Evolutionary conservation across 92 coral and sea anemone species (phyloP).

Genomic region (Zoanthus gigantus): DNA sequence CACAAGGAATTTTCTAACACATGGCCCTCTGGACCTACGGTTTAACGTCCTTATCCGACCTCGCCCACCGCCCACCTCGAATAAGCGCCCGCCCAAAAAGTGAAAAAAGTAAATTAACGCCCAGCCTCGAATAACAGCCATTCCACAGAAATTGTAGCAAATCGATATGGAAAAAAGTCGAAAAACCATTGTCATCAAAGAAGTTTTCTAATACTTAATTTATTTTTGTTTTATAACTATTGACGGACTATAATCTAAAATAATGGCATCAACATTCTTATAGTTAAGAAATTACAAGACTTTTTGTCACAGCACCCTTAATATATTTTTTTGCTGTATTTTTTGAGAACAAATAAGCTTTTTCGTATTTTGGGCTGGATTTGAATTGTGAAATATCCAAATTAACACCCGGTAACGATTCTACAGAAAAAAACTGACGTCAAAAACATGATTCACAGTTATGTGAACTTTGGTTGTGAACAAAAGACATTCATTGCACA

Average conservation of each 20-base stretch:
- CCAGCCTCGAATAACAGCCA: background rate
- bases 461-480: conserved; percentile 2
- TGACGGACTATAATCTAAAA: conserved; percentile 14
- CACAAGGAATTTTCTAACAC: too few relatives aligned
- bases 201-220: background rate
- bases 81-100: too few relatives aligned
- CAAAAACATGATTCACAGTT: conserved; percentile 15
- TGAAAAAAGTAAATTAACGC: too few relatives aligned
- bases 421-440: conserved; percentile 10
- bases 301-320: conserved; percentile 19
- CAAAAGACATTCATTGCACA: background rate
- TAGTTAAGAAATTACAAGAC: background rate
- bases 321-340: conserved; percentile 9
- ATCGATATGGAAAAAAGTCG: background rate
- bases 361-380: conserved; percentile 11
- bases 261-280: conserved; percentile 15
- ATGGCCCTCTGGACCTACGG: too few relatives aligned
- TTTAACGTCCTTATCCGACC: too few relatives aligned
- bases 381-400: conserved; percentile 9
- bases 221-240: conserved; percentile 18
- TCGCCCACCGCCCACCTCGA: too few relatives aligned
- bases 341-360: background rate
- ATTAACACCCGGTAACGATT: conserved; percentile 3
- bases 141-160: conserved; percentile 36
- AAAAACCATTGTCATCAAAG: conserved; percentile 10